Base-by-base conservation (phyloP, 1,140 invertebrate genomes). In the Leptinotarsa defecta region DNA sequence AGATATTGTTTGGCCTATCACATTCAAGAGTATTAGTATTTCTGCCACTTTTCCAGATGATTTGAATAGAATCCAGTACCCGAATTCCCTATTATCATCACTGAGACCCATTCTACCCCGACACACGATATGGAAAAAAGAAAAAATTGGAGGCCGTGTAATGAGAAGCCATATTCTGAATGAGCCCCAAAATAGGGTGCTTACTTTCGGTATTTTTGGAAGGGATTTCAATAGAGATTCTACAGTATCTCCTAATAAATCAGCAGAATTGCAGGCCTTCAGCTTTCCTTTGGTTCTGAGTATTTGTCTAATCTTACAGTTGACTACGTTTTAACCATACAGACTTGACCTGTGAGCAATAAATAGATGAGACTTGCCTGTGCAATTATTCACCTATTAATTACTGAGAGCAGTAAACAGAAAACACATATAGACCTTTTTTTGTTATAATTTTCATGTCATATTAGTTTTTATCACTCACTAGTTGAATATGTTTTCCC, bases 131-230 rank as follows among this genome's bases (percentile, higher is more conserved):
- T 82, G 79, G 79, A 57, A 72, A 13, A 76, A 68, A 68, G 61
- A 70, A 49, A 52, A 48, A 15, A 43, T 52, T 20, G 69, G 24
- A 13, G 22, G 17, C 11, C 43, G 19, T n/a, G 19, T 80, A 24
- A 57, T 19, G 15, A 75, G 78, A 34, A 79, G 15, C 15, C n/a
- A 79, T 61, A 57, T 24, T 2, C 63, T 81, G 20, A 22, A 71
- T 15, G 64, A 77, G 65, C 64, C 77, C 3, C 78, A 81, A 62
- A 77, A 70, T 49, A 70, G 80, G 19, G 13, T 82, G 13, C 63
- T 82, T 0, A 76, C 81, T 70, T 82, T 82, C 62, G 80, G 76
- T 13, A 81, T 82, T 68, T 81, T 73, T 48, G 81, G 79, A 43
- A 75, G 79, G 52, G 74, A 81, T 74, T 82, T 81, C 71, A 64